Evolutionary conservation across 1,140 invertebrate species (phyloP).

Genomic region (Caenorhabditis inopinata): DNA sequence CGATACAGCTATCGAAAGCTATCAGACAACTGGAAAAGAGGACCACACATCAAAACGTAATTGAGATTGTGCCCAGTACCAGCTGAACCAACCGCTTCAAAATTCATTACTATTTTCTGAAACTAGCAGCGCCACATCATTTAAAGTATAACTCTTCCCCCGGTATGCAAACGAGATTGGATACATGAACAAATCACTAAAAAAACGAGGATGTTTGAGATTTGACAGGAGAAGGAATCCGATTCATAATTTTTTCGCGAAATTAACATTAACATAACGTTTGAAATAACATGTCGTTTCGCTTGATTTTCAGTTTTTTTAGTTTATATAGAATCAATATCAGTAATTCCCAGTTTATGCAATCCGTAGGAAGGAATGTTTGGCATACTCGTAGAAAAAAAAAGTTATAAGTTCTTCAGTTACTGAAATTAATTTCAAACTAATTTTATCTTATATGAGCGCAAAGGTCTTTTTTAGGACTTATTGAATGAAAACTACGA

Average conservation of each 20-base stretch:
- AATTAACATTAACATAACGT: too few relatives aligned
- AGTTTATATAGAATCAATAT: too few relatives aligned
- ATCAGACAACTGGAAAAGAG: not conserved
- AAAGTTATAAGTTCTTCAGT: too few relatives aligned
- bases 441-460: too few relatives aligned
- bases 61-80: not conserved
- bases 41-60: slow-evolving; percentile 34
- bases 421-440: too few relatives aligned
- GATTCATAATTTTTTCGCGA: too few relatives aligned
- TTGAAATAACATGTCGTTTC: too few relatives aligned
- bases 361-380: too few relatives aligned
- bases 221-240: not conserved
- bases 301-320: not conserved
- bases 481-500: too few relatives aligned
- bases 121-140: slow-evolving; percentile 8
- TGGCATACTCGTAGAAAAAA: too few relatives aligned
- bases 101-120: not conserved
- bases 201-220: not conserved
- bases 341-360: too few relatives aligned
- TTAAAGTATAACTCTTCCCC: not conserved
- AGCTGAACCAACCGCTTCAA: not conserved
- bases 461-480: too few relatives aligned
- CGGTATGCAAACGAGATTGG: not conserved
- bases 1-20: slow-evolving; percentile 8
- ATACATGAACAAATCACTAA: slow-evolving; percentile 14